Evolutionary conservation across 2,888 invertebrate genomes (phyloP).

Genomic region (Dryococelus australis): DNA sequence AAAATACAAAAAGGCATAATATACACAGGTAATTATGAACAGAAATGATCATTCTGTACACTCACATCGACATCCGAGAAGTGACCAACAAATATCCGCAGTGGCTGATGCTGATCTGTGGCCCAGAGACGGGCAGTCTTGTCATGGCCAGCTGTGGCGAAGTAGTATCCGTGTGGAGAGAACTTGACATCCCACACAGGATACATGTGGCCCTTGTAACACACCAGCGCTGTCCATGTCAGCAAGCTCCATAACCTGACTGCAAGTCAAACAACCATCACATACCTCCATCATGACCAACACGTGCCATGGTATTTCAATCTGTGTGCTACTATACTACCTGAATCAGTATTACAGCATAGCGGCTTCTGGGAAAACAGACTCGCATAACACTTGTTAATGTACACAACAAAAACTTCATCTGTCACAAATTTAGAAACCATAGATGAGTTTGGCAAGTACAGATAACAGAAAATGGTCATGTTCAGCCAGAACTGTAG

Average conservation of each 20-base stretch:
- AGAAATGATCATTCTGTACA: conserved; percentile 43
- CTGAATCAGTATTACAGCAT: no score
- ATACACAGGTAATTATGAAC: no score
- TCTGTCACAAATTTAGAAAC: no score
- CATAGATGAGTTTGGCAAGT: no score
- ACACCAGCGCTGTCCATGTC: conserved; percentile 95
- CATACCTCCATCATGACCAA: background rate
- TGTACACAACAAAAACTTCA: no score
- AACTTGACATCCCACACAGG: conserved; percentile 97
- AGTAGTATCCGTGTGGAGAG: conserved; percentile 96
- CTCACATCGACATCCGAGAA: conserved; percentile 93
- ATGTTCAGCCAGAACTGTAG: no score
- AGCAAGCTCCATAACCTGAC: conserved; percentile 96
- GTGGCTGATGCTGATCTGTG: conserved; percentile 94
- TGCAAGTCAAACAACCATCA: conserved; percentile 51
- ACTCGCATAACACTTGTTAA: no score
- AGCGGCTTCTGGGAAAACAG: no score
- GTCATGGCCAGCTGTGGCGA: conserved; percentile 92
- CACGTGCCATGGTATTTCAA: background rate
- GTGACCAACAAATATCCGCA: conserved; percentile 93
- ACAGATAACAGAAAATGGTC: no score
- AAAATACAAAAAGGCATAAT: no score
- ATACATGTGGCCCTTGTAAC: conserved; percentile 92
- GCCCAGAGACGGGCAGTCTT: conserved; percentile 95
- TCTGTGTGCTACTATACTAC: no score